Percentiles rank a stretch among this genome's conserved stretches.
These are phyloP conservation scores for Argya squamiceps DNA, from an alignment of 2,797 vertebrate species.

Conservation along the genomic window DNA sequence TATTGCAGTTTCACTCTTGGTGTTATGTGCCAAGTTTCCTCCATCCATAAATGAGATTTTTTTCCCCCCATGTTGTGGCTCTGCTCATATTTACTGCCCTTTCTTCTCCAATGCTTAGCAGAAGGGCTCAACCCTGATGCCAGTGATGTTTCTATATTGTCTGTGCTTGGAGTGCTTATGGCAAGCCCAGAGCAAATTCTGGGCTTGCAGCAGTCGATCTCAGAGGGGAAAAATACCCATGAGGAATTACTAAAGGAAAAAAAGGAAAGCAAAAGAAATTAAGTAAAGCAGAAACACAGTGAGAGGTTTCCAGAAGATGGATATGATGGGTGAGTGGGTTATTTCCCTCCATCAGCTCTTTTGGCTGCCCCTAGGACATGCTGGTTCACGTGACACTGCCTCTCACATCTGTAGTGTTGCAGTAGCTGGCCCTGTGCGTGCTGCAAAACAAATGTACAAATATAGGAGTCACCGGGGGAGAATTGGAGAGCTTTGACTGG, in stretches of 20 bases:
- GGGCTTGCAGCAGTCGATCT: not conserved
- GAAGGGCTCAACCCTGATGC: not conserved
- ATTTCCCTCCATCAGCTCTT: slow-evolving; percentile 27
- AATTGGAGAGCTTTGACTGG: not conserved
- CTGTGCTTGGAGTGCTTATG: not conserved
- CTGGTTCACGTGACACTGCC: not conserved
- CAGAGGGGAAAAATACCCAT: not conserved
- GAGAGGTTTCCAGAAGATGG: not conserved
- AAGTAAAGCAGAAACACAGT: not conserved
- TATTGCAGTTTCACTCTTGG: not conserved
- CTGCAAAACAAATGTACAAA: slow-evolving; percentile 13
- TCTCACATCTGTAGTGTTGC: not conserved
- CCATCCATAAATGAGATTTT: not conserved
- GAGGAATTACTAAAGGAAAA: not conserved
- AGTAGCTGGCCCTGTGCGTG: not conserved
- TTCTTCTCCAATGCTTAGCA: not conserved
- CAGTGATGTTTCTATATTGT: not conserved
- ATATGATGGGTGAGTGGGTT: not conserved
- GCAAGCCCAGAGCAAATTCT: not conserved
- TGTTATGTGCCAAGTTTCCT: not conserved
- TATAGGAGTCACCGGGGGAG: not conserved
- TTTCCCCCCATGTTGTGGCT: accelerated
- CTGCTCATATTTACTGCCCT: not conserved
- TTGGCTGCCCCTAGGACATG: slow-evolving; percentile 4
- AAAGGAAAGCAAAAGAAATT: not conserved